Conservation (phyloP, 2,113 vertebrate species). For the Elephantulus edwardii region DNA sequence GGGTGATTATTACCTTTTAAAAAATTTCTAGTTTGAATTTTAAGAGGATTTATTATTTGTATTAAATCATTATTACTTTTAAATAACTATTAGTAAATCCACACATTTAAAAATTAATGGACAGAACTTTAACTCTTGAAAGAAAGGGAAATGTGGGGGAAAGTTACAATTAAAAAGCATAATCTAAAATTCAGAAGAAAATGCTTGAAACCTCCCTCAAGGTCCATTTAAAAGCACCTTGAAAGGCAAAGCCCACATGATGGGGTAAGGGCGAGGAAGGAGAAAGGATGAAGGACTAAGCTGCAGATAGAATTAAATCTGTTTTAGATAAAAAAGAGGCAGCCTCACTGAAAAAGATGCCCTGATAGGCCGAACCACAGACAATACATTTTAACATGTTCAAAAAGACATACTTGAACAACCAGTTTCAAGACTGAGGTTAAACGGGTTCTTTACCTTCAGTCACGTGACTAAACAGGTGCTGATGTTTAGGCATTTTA, state of each 20-base stretch:
- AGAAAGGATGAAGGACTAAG: background rate
- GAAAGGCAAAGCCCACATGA: background rate
- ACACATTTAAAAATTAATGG: background rate
- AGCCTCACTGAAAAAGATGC: background rate
- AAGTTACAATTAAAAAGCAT: background rate
- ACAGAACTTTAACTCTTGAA: background rate
- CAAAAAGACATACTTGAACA: background rate
- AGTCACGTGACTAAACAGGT: constrained; percentile 24
- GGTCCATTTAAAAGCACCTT: background rate
- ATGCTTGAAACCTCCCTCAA: background rate
- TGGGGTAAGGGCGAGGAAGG: accelerated
- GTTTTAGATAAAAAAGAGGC: background rate
- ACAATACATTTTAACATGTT: background rate
- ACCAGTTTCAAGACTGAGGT: background rate
- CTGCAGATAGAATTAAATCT: background rate
- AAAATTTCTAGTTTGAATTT: no score
- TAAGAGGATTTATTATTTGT: no score
- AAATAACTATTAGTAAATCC: background rate
- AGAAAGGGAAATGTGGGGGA: background rate
- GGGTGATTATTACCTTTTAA: no score
- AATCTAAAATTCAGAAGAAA: background rate
- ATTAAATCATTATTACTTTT: background rate
- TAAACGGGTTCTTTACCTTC: background rate
- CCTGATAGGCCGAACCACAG: background rate
- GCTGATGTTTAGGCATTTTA: constrained; percentile 32